phyloP scores from a whole-genome alignment of 2,113 vertebrate species.

The Varanus salvator region DNA sequence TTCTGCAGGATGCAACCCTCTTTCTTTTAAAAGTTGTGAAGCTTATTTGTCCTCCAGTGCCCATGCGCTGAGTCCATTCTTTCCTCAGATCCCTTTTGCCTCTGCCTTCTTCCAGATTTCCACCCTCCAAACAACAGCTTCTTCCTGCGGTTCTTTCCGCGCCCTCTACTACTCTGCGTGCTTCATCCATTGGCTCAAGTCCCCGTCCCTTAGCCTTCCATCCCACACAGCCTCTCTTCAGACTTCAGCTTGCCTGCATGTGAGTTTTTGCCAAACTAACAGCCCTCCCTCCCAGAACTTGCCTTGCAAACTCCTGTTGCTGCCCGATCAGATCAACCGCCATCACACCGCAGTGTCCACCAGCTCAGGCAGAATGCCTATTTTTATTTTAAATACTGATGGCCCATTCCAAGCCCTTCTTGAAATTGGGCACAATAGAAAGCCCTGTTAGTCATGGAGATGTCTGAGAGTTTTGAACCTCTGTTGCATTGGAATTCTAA shows the following conservation, averaged over 20 bases:
- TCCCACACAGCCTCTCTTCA: background rate
- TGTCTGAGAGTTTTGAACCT: background rate
- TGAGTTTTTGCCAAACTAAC: too few relatives aligned
- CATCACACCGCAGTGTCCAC: background rate
- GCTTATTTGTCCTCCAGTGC: background rate
- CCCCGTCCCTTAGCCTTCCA: too few relatives aligned
- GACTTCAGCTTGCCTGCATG: too few relatives aligned
- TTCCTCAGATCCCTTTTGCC: background rate
- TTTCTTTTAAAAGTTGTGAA: background rate
- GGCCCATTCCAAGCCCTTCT: background rate
- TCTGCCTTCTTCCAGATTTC: background rate
- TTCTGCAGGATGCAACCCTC: background rate
- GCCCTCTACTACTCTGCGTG: background rate
- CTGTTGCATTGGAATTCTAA: too few relatives aligned
- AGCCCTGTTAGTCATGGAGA: background rate
- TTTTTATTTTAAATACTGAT: background rate
- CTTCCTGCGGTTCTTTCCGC: background rate
- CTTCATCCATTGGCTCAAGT: background rate
- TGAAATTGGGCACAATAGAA: background rate
- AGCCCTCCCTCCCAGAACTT: background rate
- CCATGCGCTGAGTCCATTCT: background rate
- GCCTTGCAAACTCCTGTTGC: background rate
- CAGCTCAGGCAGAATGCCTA: background rate
- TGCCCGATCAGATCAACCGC: background rate
- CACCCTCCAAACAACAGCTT: background rate